Evolutionary conservation across 2,888 invertebrate genomes (phyloP).

Genomic region (Dasypogon diadema): DNA sequence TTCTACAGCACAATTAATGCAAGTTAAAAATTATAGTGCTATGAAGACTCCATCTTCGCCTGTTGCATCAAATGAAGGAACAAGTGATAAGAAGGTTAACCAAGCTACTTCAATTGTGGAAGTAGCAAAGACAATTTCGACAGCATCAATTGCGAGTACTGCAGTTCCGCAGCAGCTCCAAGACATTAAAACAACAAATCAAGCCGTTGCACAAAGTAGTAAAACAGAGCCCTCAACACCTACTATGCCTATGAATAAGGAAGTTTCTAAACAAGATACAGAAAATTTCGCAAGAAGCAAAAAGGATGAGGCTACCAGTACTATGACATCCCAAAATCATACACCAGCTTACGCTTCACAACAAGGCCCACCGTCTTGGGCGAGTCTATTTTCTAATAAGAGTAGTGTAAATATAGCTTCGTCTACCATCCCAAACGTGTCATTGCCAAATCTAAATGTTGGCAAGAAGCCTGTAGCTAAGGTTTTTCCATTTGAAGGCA

Average conservation of each 20-base stretch:
- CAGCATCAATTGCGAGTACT: conserved; percentile 69
- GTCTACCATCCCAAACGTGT: conserved; percentile 58
- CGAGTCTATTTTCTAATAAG: conserved; percentile 73
- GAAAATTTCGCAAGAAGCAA: conserved; percentile 16
- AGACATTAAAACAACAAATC: conserved; percentile 44
- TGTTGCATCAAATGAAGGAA: conserved; percentile 65
- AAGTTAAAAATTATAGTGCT: conserved; percentile 64
- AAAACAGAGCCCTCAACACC: conserved; percentile 44
- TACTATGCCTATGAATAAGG: background rate
- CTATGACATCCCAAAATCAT: conserved; percentile 45
- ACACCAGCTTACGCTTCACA: background rate
- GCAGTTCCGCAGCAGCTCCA: conserved; percentile 65
- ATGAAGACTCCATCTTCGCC: conserved; percentile 67
- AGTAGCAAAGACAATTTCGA: conserved; percentile 69
- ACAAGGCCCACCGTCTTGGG: conserved; percentile 72
- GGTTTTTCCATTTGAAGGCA: conserved; percentile 72
- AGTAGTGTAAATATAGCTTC: conserved; percentile 51
- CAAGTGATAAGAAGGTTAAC: background rate
- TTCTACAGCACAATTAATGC: conserved; percentile 69
- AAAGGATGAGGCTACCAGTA: conserved; percentile 52
- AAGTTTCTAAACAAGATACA: background rate
- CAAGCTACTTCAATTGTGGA: conserved; percentile 61
- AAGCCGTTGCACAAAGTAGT: conserved; percentile 32
- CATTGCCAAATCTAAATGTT: conserved; percentile 56
- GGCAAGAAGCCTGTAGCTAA: conserved; percentile 74